Base-by-base conservation (phyloP, 2,888 invertebrate genomes). In the Linyphia triangularis region DNA sequence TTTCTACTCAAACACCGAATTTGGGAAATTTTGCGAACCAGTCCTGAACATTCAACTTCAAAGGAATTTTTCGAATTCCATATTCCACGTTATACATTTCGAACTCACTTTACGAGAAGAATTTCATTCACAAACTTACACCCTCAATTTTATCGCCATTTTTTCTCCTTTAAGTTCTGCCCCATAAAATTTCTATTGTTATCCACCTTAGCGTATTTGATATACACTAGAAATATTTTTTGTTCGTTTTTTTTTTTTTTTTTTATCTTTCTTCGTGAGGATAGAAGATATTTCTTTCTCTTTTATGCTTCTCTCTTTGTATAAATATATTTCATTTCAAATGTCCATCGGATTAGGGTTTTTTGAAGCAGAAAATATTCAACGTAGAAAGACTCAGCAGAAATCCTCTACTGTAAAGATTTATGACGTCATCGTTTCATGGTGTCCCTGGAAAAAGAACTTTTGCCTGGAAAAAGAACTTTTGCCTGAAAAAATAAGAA, bases 301-400 rank as follows among this genome's bases (percentile, higher is more conserved):
- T 26, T 57, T 79, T 70, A 72, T 83, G 65, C 63, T 63, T 72
- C 57, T 28, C 78, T 75, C 67, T 83, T 65, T 84, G 84, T 84
- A 84, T 84, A 84, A 84, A 84, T 84, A 84, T 84, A 84, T 84
- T 84, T 75, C 75, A 75, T 84, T 84, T 59, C 78, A 78, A 85
- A 85, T 77, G 85, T 85, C 85, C 75, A 85, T 85, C 78, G 85
- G 77, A 85, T 85, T 85, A 85, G 59, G 61, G 85, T 72, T 70
- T 84, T 85, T 78, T 72, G 77, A 78, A 69, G 70, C 67, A 57
- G 77, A 78, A 85, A 85, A 85, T 85, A 85, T 85, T 77, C 85
- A 33, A 61, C 16, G 70, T 5, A 37, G 28, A 69, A 33, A 77
- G 70, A 70, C 69, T 78, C 75, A 84, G 84, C 70, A 70, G 37